Evolutionary conservation across 2,888 invertebrate species (phyloP), one percentile per base, ranked within the genome.

Genomic region (Apotomis turbidana): DNA sequence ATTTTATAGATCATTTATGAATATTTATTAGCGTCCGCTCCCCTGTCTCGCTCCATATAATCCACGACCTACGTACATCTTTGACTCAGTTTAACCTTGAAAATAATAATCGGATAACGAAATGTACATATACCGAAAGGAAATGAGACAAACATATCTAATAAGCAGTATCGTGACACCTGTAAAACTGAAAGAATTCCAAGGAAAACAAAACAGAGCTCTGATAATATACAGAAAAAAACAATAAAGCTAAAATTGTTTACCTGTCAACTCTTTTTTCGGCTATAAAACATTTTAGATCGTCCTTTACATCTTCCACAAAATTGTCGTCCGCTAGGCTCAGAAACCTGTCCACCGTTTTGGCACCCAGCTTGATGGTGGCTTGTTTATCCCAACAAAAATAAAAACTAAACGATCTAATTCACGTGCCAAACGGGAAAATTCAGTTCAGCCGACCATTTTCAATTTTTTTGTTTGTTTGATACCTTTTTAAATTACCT

Each of bases 301-400:
- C 93, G 84, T 93, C 93, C 83, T 87, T 90, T 78, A 93, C 93
- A 90, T 93, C 92, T 77, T 92, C 91, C 82, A 93, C 86, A 80
- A 94, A 94, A 82, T 87, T 89, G 77, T 86, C 88, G 85, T 94
- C 93, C 77, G 93, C 93, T 78, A 91, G 87, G 83, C 84, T 90
- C 78, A 93, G 82, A 81, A 93, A 91, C 81, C 90, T 89, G 79
- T 93, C 92, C 75, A 93, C 89, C 80, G 91, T 91, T 91, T 92
- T 93, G 90, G 93, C 86, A 93, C 93, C 93, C 93, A 93, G 93
- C 84, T 93, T 93, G 93, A 86, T 90, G 87, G 83, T 77, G 74
- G 81, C 79, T 72, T 75, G 68, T 83, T 78, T 81, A 79, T 79
- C 80, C 81, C 78, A 82, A 84, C 81, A 84, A 85, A 87, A 84